Evolutionary conservation across 1,140 invertebrate genomes (phyloP), one percentile per base, ranked within the genome.

Genomic region (Colletes latitarsis): DNA sequence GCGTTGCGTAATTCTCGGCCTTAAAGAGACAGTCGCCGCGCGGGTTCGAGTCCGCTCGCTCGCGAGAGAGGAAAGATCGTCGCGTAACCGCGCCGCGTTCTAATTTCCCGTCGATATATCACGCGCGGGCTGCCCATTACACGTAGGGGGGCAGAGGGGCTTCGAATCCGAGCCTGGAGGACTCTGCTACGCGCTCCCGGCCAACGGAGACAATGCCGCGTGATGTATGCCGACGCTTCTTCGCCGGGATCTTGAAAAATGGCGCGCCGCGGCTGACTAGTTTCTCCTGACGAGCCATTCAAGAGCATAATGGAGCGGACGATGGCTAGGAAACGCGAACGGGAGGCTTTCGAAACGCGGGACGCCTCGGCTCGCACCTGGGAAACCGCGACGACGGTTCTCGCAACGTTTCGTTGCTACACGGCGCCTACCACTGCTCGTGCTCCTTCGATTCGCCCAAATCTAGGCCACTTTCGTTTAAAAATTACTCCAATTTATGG

Each of bases 1-100:
- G 52, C 68, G 81, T 90, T 90, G 86, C 87, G 86, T 90, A 90
- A 90, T 75, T 76, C 21, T 52, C 71, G 68, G 68, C 81, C 86
- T 71, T 79, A 81, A 81, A 79, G 74, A 81, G 67, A 63, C 57
- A 57, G 68, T 81, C 74, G 66, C 74, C 58, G 21, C 17, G 41
- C 12, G 41, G 30, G 46, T 58, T 78, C 68, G 68, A 41, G 17
- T 63, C 0, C 58, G 19, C 5, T 6, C 15, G 41, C 4, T 21
- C 43, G 52, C 4, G 21, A 19, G 30, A 6, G 2, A 43, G 19
- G 41, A 82, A 68, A 52, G 62, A 70, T 73, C 76, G 75, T 57
- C 57, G 81, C 43, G 46, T 58, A 79, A 70, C 46, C n/a, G 63
- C 43, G 43, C 46, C 55, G 49, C 55, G 77, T 77, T 81, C 72